Percentiles rank a stretch among this genome's conserved stretches.
Conservation (phyloP, 1,140 invertebrate genomes). For the Ceratina calcarata region DNA sequence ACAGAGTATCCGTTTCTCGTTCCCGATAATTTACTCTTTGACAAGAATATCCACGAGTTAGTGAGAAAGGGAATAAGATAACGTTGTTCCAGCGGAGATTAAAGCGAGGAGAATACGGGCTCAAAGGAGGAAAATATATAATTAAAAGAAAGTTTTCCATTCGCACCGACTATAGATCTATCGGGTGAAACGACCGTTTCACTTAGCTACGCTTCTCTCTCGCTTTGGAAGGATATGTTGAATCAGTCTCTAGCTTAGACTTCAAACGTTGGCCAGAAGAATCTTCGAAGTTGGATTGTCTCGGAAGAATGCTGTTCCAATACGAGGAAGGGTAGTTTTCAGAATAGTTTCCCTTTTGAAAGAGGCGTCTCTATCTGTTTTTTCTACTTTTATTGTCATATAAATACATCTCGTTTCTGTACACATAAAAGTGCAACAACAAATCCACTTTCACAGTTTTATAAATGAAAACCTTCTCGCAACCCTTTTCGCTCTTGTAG, state of each 20-base stretch:
- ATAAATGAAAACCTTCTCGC: too few species aligned
- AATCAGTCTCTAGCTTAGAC: constrained; percentile 27
- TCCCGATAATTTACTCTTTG: background rate
- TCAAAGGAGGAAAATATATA: constrained; percentile 26
- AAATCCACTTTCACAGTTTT: too few species aligned
- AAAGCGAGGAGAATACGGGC: background rate
- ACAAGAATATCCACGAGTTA: too few species aligned
- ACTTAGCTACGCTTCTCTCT: background rate
- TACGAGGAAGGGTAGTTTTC: background rate
- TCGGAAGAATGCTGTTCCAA: background rate
- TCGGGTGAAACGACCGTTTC: constrained; percentile 13
- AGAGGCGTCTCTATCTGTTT: background rate
- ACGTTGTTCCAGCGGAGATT: background rate
- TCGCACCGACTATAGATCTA: background rate
- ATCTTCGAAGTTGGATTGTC: background rate
- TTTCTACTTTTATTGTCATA: too few species aligned
- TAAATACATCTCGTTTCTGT: too few species aligned
- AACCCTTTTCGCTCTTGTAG: too few species aligned
- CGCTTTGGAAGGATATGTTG: background rate
- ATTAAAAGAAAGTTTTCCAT: constrained; percentile 42
- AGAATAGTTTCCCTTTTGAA: background rate
- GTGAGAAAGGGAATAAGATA: background rate
- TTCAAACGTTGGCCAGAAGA: background rate
- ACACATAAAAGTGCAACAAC: too few species aligned
- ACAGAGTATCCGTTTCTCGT: background rate